Evolutionary conservation across 1,140 invertebrate species (phyloP), one percentile per base, ranked within the genome.

Genomic region (Mamestra configurata): DNA sequence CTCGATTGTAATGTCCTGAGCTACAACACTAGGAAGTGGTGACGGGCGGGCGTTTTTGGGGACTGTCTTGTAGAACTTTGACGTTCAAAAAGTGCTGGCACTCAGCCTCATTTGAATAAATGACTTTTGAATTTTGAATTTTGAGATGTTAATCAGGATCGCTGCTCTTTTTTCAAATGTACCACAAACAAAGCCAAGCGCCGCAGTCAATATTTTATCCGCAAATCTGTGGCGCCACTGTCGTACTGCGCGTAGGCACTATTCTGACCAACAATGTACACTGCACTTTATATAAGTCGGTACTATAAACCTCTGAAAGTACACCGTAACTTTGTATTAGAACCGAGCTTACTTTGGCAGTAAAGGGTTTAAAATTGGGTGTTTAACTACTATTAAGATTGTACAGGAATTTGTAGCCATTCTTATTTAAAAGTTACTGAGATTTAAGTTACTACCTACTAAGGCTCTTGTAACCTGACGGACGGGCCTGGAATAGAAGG

Each of bases 181-280:
- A n/a, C 64, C 40, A 68, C 20, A 15, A 1, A 15, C 40, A 3
- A 68, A 6, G 1, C 20, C 4, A 46, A 24, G 20, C 22, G 40
- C 13, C 27, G 64, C n/a, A 68, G 40, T 46, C 64, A 49, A 46
- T 68, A 68, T 24, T 68, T 68, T 68, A 68, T 4, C 22, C 20
- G 20, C 40, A 27, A 68, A 61, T 15, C 31, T 15, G 37, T 27
- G 64, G 64, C 64, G 64, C 64, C 64, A 68, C 64, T 24, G 64
- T 24, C 1, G 7, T 37, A 7, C n/a, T 64, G 61, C 61, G 64
- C 64, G 40, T 15, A 27, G 40, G 64, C 64, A 68, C 18, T 5
- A 24, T 43, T 18, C 37, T 20, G 0, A n/a, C 40, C 13, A 37
- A 68, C 64, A 68, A 49, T 68, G 64, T 68, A 49, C 20, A 68